Evolutionary conservation across 2,113 vertebrate genomes (phyloP), one percentile per base, ranked within the genome.

Genomic region (Percina caprodes): DNA sequence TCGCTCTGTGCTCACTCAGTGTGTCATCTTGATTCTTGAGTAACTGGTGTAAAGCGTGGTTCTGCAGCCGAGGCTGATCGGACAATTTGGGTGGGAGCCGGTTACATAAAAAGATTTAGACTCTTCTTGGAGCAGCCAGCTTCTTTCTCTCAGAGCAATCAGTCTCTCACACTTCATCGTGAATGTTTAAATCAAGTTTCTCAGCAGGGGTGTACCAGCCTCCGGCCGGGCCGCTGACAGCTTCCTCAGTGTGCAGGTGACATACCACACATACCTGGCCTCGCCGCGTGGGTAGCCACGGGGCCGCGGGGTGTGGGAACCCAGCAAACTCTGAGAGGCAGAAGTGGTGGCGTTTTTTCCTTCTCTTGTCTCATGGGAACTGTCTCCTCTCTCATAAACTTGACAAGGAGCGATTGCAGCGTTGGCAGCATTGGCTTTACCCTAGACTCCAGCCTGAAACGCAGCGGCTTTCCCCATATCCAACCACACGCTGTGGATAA

Each of bases 231-330:
- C 2, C 73, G 51, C 61, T 80, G 68, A 60, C 71, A 26, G 80
- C 72, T 69, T 75, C 87, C 77, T 83, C 45, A 0, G 49, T 23
- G 59, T 45, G 86, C 90, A 91, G 92, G 90, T 91, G 92, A 86
- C 88, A 85, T 92, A 84, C 84, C 73, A 19, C 35, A 4, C 90
- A 91, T 91, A 91, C 88, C 88, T 85, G 86, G 77, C 75, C 65
- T 51, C 71, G 19, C 83, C 21, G 79, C 35, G 54, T 62, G 85
- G 77, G 86, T 77, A 65, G 74, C 88, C 79, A 76, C 83, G 59
- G 84, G 75, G 59, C 86, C 45, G 6, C 33, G 23, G 77, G 82
- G n/a, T 90, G 86, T 90, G 89, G 89, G 87, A 91, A 90, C 78
- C 58, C 61, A 3, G 60, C 51, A 86, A 66, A 67, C 16, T 72